Percentiles rank a stretch among this genome's conserved stretches.
Evolutionary conservation across 1,140 invertebrate genomes (phyloP).

Genomic region (Polypedilum vanderplanki): DNA sequence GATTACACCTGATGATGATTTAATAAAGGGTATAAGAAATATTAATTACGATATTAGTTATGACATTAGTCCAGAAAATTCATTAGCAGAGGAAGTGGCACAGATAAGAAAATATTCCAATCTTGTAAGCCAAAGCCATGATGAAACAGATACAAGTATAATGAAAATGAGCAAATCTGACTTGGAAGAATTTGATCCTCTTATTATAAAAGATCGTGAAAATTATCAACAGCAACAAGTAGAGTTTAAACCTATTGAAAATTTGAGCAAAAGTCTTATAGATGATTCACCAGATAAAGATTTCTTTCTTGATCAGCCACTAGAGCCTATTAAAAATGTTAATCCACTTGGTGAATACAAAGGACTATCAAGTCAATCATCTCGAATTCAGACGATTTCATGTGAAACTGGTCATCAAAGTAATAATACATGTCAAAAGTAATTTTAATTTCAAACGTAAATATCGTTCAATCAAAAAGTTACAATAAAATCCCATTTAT

Average conservation of each 20-base stretch:
- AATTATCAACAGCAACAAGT: conserved; percentile 40
- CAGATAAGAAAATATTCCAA: conserved; percentile 43
- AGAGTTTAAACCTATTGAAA: conserved; percentile 51
- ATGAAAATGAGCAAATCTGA: conserved; percentile 35
- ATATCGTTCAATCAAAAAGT: no score
- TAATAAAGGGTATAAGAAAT: conserved; percentile 53
- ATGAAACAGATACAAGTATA: conserved; percentile 35
- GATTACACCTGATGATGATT: conserved; percentile 52
- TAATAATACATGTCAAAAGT: background rate
- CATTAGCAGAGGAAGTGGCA: conserved; percentile 51
- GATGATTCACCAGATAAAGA: conserved; percentile 50
- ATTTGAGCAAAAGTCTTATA: conserved; percentile 41
- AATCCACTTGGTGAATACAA: conserved; percentile 46
- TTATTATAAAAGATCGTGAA: conserved; percentile 33
- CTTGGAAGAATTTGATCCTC: conserved; percentile 45
- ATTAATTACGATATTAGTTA: conserved; percentile 67
- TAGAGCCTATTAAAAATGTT: conserved; percentile 49
- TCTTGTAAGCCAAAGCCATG: conserved; percentile 38
- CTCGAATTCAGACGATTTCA: conserved; percentile 63
- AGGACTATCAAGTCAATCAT: conserved; percentile 60
- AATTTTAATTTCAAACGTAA: background rate
- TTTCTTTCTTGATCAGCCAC: conserved; percentile 56
- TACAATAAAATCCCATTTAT: no score
- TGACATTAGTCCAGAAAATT: conserved; percentile 63
- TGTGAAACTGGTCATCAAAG: conserved; percentile 58